Evolutionary conservation across 2,113 vertebrate species (phyloP), one percentile per base, ranked within the genome.

Genomic region (Willisornis vidua): DNA sequence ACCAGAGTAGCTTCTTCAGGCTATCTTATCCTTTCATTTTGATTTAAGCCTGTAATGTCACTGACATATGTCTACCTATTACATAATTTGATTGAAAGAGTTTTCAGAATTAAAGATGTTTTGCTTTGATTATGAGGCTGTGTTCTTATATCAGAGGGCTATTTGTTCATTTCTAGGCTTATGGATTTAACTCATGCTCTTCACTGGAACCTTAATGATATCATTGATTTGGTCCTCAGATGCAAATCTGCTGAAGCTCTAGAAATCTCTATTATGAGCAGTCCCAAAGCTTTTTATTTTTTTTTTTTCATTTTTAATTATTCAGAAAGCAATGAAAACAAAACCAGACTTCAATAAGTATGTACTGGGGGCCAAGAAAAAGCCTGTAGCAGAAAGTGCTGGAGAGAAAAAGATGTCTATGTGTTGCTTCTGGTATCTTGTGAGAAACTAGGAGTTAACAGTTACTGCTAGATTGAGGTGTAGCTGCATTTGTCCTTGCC

Each of bases 1-100:
- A 86, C 63, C 77, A 94, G 84, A 43, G 37, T 15, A 31, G 58
- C 62, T 81, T 74, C 95, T 92, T 63, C 58, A 88, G 93, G 96
- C 93, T 80, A 22, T 92, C 71, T 89, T 57, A 62, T 48, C 59
- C 88, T 87, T 94, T 97, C 85, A 76, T 51, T 76, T 89, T 94
- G 71, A 95, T 96, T 96, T 87, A 93, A 95, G 90, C 54, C 63
- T 90, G 48, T 51, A 94, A 83, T 80, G 73, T 95, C 94, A 93
- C 59, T 89, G 94, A 95, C 94, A 96, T 95, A 96, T 96, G 95
- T 91, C 94, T 96, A 57, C 75, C 71, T 73, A 87, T 89, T 86
- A 75, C 48, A 35, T 66, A 82, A 35, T 61, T 79, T 78, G 74
- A 90, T 91, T 58, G 39, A n/a, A 78, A 87, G 24, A 2, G 0